Conservation (phyloP, 2,113 vertebrate species). For the Epinephelus fuscoguttatus region DNA sequence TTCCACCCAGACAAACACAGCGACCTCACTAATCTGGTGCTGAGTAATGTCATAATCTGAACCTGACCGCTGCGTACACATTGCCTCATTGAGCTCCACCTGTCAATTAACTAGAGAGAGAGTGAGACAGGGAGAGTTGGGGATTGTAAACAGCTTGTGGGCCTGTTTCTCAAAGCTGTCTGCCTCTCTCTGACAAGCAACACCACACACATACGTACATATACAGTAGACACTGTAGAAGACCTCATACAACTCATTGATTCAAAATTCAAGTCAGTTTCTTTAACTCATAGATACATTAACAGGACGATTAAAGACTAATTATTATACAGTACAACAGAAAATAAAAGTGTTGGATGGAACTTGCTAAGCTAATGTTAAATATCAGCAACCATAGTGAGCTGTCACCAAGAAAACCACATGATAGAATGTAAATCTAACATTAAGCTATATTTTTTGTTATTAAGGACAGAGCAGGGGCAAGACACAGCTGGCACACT, state of each 20-base stretch:
- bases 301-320: not conserved
- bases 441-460: too few species aligned
- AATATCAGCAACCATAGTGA: too few species aligned
- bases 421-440: too few species aligned
- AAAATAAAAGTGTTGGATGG: not conserved
- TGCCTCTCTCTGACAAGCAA: constrained; percentile 7
- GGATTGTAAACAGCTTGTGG: not conserved
- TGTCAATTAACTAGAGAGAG: constrained; percentile 32
- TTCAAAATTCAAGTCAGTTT: not conserved
- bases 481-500: too few species aligned
- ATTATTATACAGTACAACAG: not conserved
- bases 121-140: not conserved
- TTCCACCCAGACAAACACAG: constrained; percentile 39
- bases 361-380: too few species aligned
- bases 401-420: too few species aligned
- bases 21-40: constrained; percentile 62
- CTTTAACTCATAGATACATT: not conserved
- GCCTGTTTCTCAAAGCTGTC: not conserved
- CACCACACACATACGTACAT: not conserved
- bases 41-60: constrained; percentile 73
- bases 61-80: constrained; percentile 29
- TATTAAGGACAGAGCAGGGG: too few species aligned
- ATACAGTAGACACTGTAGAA: not conserved
- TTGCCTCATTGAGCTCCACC: constrained; percentile 50
- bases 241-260: not conserved